These are phyloP conservation scores for Oligia strigilis DNA, from an alignment of 2,888 invertebrate genomes.

Conservation along the genomic window DNA sequence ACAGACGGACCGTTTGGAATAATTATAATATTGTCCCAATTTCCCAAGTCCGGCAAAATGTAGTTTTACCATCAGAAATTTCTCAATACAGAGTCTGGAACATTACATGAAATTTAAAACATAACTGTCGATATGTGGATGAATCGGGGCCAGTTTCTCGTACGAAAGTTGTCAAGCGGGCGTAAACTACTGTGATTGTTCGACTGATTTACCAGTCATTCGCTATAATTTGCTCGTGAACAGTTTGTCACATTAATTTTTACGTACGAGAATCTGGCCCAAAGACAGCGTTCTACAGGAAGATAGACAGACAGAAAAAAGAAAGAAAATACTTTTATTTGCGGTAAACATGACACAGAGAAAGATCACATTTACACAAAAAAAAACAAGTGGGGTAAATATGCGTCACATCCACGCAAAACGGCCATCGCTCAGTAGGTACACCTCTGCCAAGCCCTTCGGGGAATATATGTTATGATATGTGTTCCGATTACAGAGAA, in stretches of 20 bases:
- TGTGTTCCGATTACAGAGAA: slow-evolving; percentile 69
- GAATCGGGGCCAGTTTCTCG: too few species aligned
- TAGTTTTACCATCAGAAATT: not conserved
- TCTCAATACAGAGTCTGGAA: too few species aligned
- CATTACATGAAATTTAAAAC: too few species aligned
- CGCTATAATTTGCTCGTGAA: not conserved
- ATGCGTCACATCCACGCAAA: not conserved
- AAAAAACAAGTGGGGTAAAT: too few species aligned
- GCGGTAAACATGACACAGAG: not conserved
- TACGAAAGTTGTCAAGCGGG: too few species aligned
- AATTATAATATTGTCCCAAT: not conserved
- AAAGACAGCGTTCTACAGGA: not conserved
- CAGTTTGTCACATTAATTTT: not conserved
- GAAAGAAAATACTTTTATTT: not conserved
- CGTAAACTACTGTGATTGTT: not conserved
- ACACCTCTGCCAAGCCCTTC: not conserved
- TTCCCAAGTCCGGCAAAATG: not conserved
- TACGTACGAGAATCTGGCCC: not conserved
- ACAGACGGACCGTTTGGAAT: not conserved
- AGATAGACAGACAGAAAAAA: not conserved
- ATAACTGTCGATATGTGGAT: too few species aligned
- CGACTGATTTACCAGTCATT: not conserved
- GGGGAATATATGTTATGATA: too few species aligned
- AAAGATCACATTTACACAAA: too few species aligned
- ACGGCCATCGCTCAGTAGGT: not conserved